phyloP scores from a whole-genome alignment of 2,797 vertebrate species.

The Philypnodon macrostomus region DNA sequence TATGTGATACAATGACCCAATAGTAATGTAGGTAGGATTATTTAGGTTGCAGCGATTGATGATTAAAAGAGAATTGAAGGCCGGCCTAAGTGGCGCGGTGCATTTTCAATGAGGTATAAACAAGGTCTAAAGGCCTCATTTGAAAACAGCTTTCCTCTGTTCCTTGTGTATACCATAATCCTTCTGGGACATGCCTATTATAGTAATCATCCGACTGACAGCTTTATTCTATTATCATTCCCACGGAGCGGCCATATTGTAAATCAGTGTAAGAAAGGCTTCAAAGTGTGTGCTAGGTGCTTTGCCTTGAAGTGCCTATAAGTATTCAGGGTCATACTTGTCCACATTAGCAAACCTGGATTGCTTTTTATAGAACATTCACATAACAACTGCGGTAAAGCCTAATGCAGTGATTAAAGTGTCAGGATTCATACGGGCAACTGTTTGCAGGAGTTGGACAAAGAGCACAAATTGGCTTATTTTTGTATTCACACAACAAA shows the following conservation, averaged over 20 bases:
- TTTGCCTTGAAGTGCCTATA: constrained; percentile 20
- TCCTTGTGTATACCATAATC: constrained; percentile 28
- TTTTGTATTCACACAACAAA: too few species aligned
- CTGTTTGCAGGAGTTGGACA: too few species aligned
- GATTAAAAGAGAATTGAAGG: constrained; percentile 8
- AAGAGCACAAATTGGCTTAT: background rate
- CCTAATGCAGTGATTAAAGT: constrained; percentile 26
- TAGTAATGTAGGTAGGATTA: constrained; percentile 7
- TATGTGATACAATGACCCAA: constrained; percentile 19
- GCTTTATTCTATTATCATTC: constrained; percentile 42
- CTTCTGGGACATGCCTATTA: constrained; percentile 24
- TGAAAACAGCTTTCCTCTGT: constrained; percentile 24
- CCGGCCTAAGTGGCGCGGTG: background rate
- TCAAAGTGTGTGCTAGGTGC: constrained; percentile 33
- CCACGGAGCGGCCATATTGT: constrained; percentile 22
- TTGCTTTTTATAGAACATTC: constrained; percentile 21
- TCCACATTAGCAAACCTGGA: constrained; percentile 33
- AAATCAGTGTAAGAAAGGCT: constrained; percentile 21
- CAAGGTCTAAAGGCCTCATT: constrained; percentile 10
- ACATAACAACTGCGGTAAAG: constrained; percentile 35
- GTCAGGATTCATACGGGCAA: constrained; percentile 30
- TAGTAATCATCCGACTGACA: constrained; percentile 40
- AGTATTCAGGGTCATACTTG: constrained; percentile 14
- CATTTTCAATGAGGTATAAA: constrained; percentile 19
- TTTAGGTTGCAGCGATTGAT: constrained; percentile 6